These are phyloP conservation scores for Drosophila paranaensis DNA, from an alignment of 2,888 invertebrate species.

Conservation along the genomic window DNA sequence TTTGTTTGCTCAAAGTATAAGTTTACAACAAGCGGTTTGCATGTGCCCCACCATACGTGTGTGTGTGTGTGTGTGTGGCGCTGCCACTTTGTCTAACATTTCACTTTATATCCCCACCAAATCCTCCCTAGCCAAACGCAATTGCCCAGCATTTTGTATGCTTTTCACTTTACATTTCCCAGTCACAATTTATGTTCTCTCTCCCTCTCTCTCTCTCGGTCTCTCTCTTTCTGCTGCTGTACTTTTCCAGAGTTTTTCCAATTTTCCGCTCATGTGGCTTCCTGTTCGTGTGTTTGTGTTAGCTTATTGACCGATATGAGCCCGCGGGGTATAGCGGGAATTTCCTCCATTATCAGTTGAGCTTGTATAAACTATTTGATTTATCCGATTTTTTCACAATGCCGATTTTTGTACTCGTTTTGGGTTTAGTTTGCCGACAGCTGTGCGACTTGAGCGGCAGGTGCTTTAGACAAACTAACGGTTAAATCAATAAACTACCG, in stretches of 20 bases:
- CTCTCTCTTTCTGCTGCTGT: conserved; percentile 29
- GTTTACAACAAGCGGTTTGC: conserved; percentile 59
- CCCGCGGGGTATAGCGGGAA: conserved; percentile 13
- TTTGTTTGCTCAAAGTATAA: conserved; percentile 73
- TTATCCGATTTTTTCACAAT: conserved; percentile 12
- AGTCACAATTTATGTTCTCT: conserved; percentile 42
- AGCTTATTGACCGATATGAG: conserved; percentile 48
- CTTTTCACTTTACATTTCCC: conserved; percentile 61
- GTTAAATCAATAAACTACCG: conserved; percentile 26
- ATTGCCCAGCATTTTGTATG: conserved; percentile 65
- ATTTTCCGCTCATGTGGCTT: conserved; percentile 75
- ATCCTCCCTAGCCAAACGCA: conserved; percentile 38
- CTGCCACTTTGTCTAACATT: conserved; percentile 74
- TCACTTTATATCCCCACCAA: conserved; percentile 55
- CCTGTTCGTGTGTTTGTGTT: conserved; percentile 43
- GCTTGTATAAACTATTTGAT: conserved; percentile 31
- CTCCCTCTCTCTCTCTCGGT: conserved; percentile 18
- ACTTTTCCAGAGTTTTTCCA: conserved; percentile 67
- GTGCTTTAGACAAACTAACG: conserved; percentile 31
- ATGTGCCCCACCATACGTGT: conserved; percentile 16
- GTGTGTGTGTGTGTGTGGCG: conserved; percentile 30
- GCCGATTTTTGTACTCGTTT: conserved; percentile 49
- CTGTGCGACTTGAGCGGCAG: conserved; percentile 55
- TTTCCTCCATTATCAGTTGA: conserved; percentile 52
- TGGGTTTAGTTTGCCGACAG: conserved; percentile 54